Evolutionary conservation across 2,113 vertebrate genomes (phyloP), one percentile per base, ranked within the genome.

Genomic region (Aspidoscelis tigris): DNA sequence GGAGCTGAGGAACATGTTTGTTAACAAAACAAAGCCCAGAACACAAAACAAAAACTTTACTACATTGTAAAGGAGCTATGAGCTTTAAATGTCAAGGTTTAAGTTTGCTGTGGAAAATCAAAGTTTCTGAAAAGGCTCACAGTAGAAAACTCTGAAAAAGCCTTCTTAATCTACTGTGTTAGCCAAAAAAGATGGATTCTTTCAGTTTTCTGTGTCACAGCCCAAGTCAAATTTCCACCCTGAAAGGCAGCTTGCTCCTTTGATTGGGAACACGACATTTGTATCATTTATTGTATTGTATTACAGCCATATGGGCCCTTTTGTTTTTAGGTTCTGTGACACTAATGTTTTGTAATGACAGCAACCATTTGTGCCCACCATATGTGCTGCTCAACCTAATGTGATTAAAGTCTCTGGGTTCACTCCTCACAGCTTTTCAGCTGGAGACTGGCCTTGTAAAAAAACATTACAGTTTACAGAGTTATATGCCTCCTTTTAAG

Each of bases 181-280:
- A 33, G 33, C 33, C 33, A 33, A 33, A 8, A 39, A 0, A 0
- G 33, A 61, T 24, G 33, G 24, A 82, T 86, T 88, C 80, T 69
- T 22, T 0, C 6, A 86, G 86, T 91, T 91, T 84, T 72, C 47
- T 78, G 39, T 89, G 44, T 68, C 20, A 39, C 79, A 81, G 39
- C 41, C 75, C 50, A 71, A 78, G 76, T 69, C 61, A 86, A 81
- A 4, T 44, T 82, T 80, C 82, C 58, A 85, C 47, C 6, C 75
- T 2, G 79, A 88, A 88, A 76, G 71, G 82, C 20, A 88, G 0
- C 0, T 81, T 80, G 81, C 7, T 20, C 84, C 74, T 75, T 68
- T 0, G 10, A 50, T 1, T 88, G 73, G 14, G 78, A 89, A 16
- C 9, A 66, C 66, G 83, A 87, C 84, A 89, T 24, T 70, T 90